Evolutionary conservation across 2,888 invertebrate genomes (phyloP).

Genomic region (Dugesia japonica): DNA sequence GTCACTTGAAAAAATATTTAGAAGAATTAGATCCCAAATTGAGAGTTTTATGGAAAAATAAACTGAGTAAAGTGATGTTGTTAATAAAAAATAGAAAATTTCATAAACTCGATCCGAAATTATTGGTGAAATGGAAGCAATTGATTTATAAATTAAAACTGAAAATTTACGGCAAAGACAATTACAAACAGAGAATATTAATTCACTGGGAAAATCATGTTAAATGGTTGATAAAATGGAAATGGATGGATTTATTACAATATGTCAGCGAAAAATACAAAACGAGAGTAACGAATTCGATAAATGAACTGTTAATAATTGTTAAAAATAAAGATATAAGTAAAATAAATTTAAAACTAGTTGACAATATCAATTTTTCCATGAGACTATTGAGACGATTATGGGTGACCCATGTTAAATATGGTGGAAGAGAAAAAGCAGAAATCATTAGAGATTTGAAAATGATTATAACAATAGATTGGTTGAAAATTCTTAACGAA

Average conservation of each 20-base stretch:
- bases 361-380: not conserved
- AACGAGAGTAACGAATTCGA: not conserved
- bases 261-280: not conserved
- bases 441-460: not conserved
- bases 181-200: not conserved
- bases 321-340: not conserved
- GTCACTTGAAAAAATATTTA: not conserved
- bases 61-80: not conserved
- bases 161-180: not conserved
- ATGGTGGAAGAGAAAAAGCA: conserved; percentile 6
- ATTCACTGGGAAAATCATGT: not conserved
- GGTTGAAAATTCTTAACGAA: not conserved
- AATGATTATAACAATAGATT: not conserved
- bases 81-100: not conserved
- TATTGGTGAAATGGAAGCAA: not conserved
- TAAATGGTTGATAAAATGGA: not conserved
- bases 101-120: not conserved
- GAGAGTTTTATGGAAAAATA: not conserved
- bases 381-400: not conserved
- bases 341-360: not conserved
- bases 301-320: not conserved
- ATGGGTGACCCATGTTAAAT: not conserved
- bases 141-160: not conserved
- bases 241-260: not conserved
- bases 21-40: not conserved